Conservation (phyloP, 2,797 vertebrate genomes). For the Borostomias antarcticus region DNA sequence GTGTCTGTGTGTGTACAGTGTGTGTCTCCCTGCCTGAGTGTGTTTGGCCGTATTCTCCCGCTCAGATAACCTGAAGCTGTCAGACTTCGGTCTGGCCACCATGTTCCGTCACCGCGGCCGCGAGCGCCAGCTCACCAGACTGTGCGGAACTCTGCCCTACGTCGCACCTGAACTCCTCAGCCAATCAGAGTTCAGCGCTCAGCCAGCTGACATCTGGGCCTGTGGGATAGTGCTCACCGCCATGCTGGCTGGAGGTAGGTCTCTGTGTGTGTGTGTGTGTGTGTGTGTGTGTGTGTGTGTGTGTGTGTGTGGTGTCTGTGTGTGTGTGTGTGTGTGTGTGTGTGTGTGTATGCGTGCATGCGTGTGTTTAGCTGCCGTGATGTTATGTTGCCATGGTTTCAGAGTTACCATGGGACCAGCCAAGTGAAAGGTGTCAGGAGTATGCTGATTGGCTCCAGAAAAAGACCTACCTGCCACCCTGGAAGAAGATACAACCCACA, state of each 20-base stretch:
- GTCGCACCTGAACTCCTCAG: conserved; percentile 93
- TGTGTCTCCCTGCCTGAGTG: neutral
- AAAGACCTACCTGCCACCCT: conserved; percentile 91
- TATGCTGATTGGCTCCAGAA: conserved; percentile 94
- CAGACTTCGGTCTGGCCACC: conserved; percentile 91
- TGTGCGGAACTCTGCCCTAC: conserved; percentile 94
- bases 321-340: neutral
- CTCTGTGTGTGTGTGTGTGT: neutral
- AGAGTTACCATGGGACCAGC: conserved; percentile 98
- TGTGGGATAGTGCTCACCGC: conserved; percentile 95
- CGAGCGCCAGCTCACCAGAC: conserved; percentile 84
- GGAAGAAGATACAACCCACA: conserved; percentile 93
- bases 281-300: neutral
- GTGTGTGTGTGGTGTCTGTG: neutral
- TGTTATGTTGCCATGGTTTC: conserved; percentile 25
- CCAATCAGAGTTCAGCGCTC: conserved; percentile 84
- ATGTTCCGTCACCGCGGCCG: conserved; percentile 86
- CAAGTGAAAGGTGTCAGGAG: conserved; percentile 91
- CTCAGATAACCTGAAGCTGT: conserved; percentile 89
- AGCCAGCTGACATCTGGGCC: conserved; percentile 93
- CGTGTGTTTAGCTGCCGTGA: too few relatives aligned
- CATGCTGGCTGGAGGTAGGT: conserved; percentile 92
- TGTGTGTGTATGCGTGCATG: too few relatives aligned
- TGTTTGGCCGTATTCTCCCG: conserved; percentile 1
- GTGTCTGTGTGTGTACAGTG: conserved; percentile 1